A percentile compares a stretch with the other conserved stretches of the same genome.
These are phyloP conservation scores for Gallinago media DNA, from an alignment of 2,113 vertebrate species.

Conservation along the genomic window DNA sequence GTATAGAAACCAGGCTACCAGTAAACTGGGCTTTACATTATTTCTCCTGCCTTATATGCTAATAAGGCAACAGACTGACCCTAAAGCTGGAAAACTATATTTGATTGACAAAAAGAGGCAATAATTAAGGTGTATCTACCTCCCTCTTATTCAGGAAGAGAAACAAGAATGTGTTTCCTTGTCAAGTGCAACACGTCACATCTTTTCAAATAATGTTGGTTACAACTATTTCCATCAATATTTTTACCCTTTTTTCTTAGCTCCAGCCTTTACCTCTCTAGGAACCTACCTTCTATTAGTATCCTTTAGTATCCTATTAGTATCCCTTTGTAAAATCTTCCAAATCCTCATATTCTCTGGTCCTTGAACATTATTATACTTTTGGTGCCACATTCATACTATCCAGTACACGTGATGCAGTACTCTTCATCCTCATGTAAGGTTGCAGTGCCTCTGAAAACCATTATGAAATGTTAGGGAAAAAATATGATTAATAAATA, in stretches of 20 bases:
- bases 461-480: fast-evolving
- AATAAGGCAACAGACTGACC: neutral
- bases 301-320: neutral
- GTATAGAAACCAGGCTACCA: neutral
- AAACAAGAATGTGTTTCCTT: neutral
- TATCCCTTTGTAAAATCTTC: neutral
- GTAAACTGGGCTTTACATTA: neutral
- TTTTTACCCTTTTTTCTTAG: neutral
- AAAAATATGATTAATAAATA: neutral
- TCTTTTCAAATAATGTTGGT: neutral
- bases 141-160: neutral
- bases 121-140: neutral
- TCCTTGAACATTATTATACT: neutral
- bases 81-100: neutral
- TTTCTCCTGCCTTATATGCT: neutral
- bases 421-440: neutral
- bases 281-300: neutral
- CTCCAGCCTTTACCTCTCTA: neutral
- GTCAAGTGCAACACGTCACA: neutral
- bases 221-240: neutral
- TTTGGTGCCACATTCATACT: neutral
- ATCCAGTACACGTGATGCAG: neutral
- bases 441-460: neutral
- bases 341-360: neutral
- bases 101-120: neutral